Percentiles rank a stretch among this genome's conserved stretches.
Conservation (phyloP, 2,113 vertebrate genomes). For the Lipotes vexillifer region DNA sequence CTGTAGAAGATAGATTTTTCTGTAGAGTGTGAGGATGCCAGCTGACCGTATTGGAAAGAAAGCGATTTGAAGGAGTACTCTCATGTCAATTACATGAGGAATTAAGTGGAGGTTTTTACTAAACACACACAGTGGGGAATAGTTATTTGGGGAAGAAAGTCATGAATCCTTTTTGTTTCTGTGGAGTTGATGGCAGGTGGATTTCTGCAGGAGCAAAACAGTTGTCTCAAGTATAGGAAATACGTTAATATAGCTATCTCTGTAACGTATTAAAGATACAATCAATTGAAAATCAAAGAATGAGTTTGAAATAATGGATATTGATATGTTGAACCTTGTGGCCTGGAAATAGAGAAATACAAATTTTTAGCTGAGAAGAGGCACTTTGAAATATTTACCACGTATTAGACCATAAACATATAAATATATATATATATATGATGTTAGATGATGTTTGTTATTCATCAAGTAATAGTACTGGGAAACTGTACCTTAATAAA, state of each 20-base stretch:
- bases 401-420: not conserved
- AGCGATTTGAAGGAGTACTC: no score
- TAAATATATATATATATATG: no score
- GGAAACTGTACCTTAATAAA: not conserved
- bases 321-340: not conserved
- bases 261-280: not conserved
- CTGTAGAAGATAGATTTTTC: not conserved
- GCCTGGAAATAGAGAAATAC: not conserved
- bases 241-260: not conserved
- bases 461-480: not conserved
- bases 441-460: not conserved
- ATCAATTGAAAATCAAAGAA: not conserved
- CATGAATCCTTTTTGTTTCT: not conserved
- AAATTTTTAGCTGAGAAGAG: not conserved
- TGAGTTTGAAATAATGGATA: not conserved
- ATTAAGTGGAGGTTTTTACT: not conserved
- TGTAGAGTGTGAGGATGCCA: not conserved
- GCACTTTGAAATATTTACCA: not conserved
- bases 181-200: not conserved
- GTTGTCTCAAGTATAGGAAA: no score
- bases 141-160: no score
- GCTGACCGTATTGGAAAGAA: not conserved
- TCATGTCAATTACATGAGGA: not conserved
- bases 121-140: not conserved
- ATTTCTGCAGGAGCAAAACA: not conserved